Conservation (phyloP, 2,797 vertebrate genomes). For the Rhinophrynus dorsalis region DNA sequence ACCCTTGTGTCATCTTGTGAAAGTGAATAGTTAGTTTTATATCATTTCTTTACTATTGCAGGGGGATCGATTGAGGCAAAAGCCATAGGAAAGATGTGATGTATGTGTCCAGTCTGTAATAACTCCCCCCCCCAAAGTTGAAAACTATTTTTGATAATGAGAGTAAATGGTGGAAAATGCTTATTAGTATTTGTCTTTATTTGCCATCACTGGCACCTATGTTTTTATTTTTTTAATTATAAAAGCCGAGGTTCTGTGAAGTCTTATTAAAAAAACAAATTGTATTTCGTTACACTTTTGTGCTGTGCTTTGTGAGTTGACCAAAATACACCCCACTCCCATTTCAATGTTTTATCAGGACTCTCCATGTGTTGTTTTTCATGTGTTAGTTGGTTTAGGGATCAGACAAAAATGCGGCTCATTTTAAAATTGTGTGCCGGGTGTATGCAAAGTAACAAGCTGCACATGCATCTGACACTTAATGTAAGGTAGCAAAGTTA, state of each 20-base stretch:
- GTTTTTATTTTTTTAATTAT: conserved; percentile 55
- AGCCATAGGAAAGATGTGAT: conserved; percentile 90
- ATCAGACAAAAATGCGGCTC: too few relatives aligned
- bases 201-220: conserved; percentile 73
- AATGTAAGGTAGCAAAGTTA: too few relatives aligned
- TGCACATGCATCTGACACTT: too few relatives aligned
- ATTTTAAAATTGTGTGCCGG: too few relatives aligned
- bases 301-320: conserved; percentile 77
- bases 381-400: too few relatives aligned
- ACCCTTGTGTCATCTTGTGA: conserved; percentile 80
- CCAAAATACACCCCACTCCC: conserved; percentile 42
- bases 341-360: neutral
- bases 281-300: conserved; percentile 79
- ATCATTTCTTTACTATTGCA: conserved; percentile 53
- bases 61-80: conserved; percentile 71
- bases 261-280: conserved; percentile 74
- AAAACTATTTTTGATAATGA: conserved; percentile 94
- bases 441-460: too few relatives aligned
- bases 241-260: conserved; percentile 63
- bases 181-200: conserved; percentile 81
- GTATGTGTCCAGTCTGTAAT: conserved; percentile 79
- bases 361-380: too few relatives aligned
- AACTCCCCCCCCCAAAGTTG: neutral
- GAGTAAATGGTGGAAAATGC: conserved; percentile 84
- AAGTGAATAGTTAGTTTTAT: conserved; percentile 76